Base-by-base conservation (phyloP, 2,888 invertebrate species). In the Meghimatium bilineatum region DNA sequence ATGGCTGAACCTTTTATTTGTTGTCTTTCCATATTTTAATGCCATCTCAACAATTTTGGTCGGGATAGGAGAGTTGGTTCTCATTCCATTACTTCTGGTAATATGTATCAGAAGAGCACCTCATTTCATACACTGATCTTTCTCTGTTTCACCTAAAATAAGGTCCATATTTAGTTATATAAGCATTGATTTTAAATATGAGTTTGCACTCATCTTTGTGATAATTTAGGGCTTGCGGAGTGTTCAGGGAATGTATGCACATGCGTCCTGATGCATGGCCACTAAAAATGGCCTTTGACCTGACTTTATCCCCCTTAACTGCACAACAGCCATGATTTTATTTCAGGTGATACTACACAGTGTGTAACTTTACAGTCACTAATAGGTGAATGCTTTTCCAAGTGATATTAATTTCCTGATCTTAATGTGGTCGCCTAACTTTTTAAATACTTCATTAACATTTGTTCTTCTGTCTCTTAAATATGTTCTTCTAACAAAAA, bases 341-440 rank as follows among this genome's bases (percentile, higher is more conserved):
- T 72, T 72, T 72, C 38, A 72, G 60, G 36, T 26, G 38, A 29
- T 20, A 71, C 6, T 56, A 20, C 34, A 60, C 32, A 56, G 23
- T 69, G 26, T 80, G 72, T 56, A 60, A 49, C 34, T 60, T 72
- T 14, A 32, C 38, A 2, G 34, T 36, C 72, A 72, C 29, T 52
- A 0, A 10, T 72, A 80, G 72, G 38, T 72, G 80, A 80, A 80
- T 72, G 56, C 29, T 75, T 34, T 23, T 56, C 3, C n/a, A 56
- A 23, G 3, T 56, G 17, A 56, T 56, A 56, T 56, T 56, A 56
- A 56, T 56, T 52, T 6, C 52, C 32, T 49, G 17, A 3, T 56
- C 56, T 44, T 5, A 44, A 44, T 44, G 44, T 44, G 44, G 12
- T n/a, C n/a, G n/a, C 44, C 44, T 44, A 44, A 44, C 44, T 8